These are phyloP conservation scores for Pegea sp. DNA, from an alignment of 23 tunicate genomes.

Conservation along the genomic window DNA sequence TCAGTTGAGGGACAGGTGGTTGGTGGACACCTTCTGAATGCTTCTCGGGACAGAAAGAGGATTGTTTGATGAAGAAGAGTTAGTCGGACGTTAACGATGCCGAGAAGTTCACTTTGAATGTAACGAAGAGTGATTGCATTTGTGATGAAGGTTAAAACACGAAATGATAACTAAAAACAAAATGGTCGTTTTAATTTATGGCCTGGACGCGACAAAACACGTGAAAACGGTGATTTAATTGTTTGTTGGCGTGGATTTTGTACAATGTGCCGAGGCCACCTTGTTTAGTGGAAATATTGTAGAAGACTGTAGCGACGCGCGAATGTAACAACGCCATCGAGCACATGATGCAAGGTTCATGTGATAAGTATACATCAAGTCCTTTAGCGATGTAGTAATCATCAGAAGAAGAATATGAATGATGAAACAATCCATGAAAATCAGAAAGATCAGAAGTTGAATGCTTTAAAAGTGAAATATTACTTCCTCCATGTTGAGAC, in stretches of 20 bases:
- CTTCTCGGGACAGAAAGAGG: slow-evolving; percentile 76
- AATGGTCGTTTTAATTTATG: not conserved
- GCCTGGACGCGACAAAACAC: slow-evolving; percentile 29
- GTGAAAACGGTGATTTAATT: slow-evolving; percentile 52
- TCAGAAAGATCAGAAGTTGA: not conserved
- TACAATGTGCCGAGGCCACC: slow-evolving; percentile 65
- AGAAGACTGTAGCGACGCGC: slow-evolving; percentile 44
- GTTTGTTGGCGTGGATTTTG: slow-evolving; percentile 45
- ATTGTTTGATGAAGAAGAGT: slow-evolving; percentile 51
- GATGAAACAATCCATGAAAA: not conserved
- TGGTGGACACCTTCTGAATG: slow-evolving; percentile 71
- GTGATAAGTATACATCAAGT: slow-evolving; percentile 23
- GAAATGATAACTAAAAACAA: slow-evolving; percentile 36
- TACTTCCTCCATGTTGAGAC: slow-evolving; percentile 61
- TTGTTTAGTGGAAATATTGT: slow-evolving; percentile 3
- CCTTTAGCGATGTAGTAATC: slow-evolving; percentile 56
- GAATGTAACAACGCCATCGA: slow-evolving; percentile 85
- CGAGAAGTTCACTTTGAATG: slow-evolving; percentile 44
- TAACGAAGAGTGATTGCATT: slow-evolving; percentile 67
- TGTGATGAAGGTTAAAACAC: slow-evolving; percentile 53
- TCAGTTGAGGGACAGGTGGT: too few species aligned
- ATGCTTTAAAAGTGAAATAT: not conserved
- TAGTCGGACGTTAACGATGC: slow-evolving; percentile 80
- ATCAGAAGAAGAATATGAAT: not conserved
- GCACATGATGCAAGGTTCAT: slow-evolving; percentile 88